Evolutionary conservation across 2,797 vertebrate genomes (phyloP), one percentile per base, ranked within the genome.

Genomic region (Aselliscus stoliczkanus): DNA sequence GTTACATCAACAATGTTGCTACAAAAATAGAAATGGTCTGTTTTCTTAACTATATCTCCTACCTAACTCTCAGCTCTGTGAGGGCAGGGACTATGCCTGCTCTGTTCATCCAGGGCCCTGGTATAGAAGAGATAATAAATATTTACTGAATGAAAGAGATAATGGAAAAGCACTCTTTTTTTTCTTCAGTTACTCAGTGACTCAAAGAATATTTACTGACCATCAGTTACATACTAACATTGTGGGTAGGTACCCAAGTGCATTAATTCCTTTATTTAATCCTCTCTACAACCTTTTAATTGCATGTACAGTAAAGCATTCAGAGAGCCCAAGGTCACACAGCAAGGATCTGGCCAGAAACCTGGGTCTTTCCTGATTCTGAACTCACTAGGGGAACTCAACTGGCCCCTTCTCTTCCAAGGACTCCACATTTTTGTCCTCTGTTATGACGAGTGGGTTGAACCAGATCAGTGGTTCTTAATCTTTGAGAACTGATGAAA

Each of bases 401-500:
- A 1, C 8, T 1, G 15, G 4, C 56, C 11, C 50, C n/a, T 82
- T 96, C 42, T 85, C 56, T 70, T 44, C 42, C 83, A 64, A 67
- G 31, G 47, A 70, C 34, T 11, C 62, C 31, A 52, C 2, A 42
- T 18, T 64, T 56, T 67, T 88, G 25, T 82, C 27, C 18, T 75
- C 50, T 50, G 17, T n/a, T n/a, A 14, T 88, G 65, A 56, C 37
- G 31, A 95, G 37, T 56, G 31, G 10, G 14, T 62, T 93, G 62
- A 81, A 65, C 27, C 31, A 82, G 89, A 69, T 42, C 85, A 86
- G 58, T 37, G 37, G 50, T 50, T 96, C 90, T 94, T 44, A 34
- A 72, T 84, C 47, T 95, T 77, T 56, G 77, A 96, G 42, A 88
- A 76, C 7, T 93, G 65, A 94, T 72, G 42, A 94, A 69, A 91